phyloP scores from a whole-genome alignment of 2,113 vertebrate genomes.

The Labeo rohita region DNA sequence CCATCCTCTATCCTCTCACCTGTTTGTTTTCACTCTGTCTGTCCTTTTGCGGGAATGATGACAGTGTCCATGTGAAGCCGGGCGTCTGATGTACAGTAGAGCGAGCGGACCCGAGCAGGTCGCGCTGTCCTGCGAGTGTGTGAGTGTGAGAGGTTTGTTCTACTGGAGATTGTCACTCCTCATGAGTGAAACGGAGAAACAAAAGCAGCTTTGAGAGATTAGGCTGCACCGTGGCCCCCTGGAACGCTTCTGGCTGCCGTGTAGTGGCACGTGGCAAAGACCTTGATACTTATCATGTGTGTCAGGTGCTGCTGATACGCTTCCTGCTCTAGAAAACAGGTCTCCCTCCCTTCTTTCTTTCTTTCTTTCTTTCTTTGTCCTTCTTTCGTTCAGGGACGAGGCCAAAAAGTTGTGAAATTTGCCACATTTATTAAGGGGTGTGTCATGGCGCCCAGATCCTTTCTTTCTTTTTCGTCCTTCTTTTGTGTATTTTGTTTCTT shows the following conservation, averaged over 20 bases:
- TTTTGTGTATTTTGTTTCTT: not conserved
- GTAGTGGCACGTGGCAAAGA: conserved; percentile 73
- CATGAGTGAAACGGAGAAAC: conserved; percentile 75
- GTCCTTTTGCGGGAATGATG: conserved; percentile 42
- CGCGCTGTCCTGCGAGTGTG: conserved; percentile 30
- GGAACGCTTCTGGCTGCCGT: conserved; percentile 72
- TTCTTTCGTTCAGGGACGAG: conserved; percentile 35
- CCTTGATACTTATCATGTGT: conserved; percentile 75
- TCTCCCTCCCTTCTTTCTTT: not conserved
- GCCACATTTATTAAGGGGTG: not conserved
- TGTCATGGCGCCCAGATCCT: not conserved
- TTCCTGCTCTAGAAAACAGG: conserved; percentile 61
- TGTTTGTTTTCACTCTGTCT: not conserved
- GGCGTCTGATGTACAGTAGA: too few species aligned
- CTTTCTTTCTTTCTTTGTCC: conserved; percentile 4
- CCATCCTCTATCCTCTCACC: not conserved
- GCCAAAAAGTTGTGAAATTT: not conserved
- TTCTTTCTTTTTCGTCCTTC: not conserved
- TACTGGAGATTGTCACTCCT: conserved; percentile 66
- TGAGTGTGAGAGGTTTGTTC: conserved; percentile 30
- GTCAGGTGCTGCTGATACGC: conserved; percentile 73
- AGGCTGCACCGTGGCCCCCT: conserved; percentile 44
- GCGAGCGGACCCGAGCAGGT: conserved; percentile 28
- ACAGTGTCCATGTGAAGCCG: not conserved
- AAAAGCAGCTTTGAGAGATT: conserved; percentile 79